Evolutionary conservation across 2,888 invertebrate species (phyloP).

Genomic region (Acronicta leporina): DNA sequence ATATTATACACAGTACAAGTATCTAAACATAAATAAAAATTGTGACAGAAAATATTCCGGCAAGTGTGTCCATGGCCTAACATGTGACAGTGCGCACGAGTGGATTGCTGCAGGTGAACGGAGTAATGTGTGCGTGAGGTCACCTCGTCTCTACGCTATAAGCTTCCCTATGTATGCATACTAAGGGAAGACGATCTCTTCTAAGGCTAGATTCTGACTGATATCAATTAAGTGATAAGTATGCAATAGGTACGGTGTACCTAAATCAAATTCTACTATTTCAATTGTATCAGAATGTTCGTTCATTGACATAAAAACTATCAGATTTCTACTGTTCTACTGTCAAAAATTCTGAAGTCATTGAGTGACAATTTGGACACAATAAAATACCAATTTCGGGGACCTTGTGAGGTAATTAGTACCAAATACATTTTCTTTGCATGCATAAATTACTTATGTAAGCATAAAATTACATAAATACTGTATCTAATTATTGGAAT

Average conservation of each 20-base stretch:
- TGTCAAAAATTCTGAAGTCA: no score
- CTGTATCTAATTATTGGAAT: no score
- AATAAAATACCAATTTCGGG: no score
- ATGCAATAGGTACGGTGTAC: constrained; percentile 21
- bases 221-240: constrained; percentile 46
- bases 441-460: constrained; percentile 9
- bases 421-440: constrained; percentile 4
- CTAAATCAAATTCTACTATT: no score
- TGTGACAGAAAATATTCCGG: not conserved
- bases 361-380: no score
- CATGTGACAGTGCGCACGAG: constrained; percentile 86
- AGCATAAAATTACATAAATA: constrained; percentile 15
- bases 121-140: constrained; percentile 81
- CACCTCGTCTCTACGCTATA: constrained; percentile 65
- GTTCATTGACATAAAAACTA: no score
- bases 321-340: no score
- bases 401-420: constrained; percentile 21
- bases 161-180: constrained; percentile 57
- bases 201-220: constrained; percentile 54
- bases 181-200: constrained; percentile 62
- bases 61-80: constrained; percentile 60
- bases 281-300: no score
- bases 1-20: no score
- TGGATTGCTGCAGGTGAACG: constrained; percentile 82
- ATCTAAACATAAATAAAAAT: not conserved